Evolutionary conservation across 2,113 vertebrate genomes (phyloP).

Genomic region (Lepidothrix coronata): DNA sequence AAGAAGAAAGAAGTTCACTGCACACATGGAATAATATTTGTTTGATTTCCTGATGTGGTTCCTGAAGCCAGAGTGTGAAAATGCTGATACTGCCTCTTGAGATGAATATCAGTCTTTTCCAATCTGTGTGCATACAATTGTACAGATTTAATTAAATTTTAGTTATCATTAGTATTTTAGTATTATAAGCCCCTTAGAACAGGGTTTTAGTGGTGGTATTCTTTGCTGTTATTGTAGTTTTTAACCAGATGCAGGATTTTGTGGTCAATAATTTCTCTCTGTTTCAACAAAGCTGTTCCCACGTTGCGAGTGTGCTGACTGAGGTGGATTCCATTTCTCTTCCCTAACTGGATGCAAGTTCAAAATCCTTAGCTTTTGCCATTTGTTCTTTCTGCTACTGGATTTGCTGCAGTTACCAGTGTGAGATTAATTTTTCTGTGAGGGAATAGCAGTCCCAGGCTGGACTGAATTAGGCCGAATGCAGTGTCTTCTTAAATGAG

Average conservation of each 20-base stretch:
- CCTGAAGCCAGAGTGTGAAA: slow-evolving; percentile 17
- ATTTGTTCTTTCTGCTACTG: background rate
- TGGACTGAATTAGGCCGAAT: background rate
- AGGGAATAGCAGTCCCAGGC: background rate
- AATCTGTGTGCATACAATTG: background rate
- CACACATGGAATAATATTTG: slow-evolving; percentile 2
- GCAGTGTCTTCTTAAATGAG: background rate
- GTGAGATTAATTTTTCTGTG: background rate
- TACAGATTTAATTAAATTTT: background rate
- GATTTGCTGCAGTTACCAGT: background rate
- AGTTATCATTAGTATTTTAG: background rate
- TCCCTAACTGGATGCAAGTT: background rate
- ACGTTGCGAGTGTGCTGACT: background rate
- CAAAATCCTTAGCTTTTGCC: background rate
- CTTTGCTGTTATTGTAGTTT: background rate
- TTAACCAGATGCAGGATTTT: background rate
- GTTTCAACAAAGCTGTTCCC: background rate
- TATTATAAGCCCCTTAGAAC: background rate
- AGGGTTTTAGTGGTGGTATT: background rate
- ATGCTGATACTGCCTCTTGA: slow-evolving; percentile 1
- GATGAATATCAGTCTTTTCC: background rate
- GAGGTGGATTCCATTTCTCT: background rate
- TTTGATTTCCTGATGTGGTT: slow-evolving; percentile 28
- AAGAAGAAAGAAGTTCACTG: background rate
- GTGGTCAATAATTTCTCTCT: background rate